Evolutionary conservation across 1,140 invertebrate species (phyloP).

Genomic region (Eufriesea mexicana): DNA sequence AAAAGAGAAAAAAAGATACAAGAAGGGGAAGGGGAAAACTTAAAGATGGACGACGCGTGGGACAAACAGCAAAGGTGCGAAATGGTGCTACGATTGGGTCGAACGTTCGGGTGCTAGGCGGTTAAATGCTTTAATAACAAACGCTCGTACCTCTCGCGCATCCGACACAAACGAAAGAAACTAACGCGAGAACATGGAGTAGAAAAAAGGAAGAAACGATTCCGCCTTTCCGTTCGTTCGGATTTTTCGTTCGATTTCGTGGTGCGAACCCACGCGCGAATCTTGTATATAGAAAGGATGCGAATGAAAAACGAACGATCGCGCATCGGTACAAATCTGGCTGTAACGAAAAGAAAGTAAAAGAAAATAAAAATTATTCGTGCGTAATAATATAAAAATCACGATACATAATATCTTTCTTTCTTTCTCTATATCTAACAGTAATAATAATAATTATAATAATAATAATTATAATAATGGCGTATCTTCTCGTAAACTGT

Average conservation of each 20-base stretch:
- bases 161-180: no score
- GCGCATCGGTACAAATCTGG: rapidly evolving
- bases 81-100: neutral
- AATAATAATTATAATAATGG: conserved; percentile 19
- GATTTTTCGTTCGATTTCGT: neutral
- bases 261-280: neutral
- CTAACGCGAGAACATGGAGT: neutral
- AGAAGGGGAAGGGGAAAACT: neutral
- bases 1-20: neutral
- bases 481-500: neutral
- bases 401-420: neutral
- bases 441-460: conserved; percentile 3
- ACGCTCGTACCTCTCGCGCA: neutral
- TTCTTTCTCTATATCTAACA: neutral
- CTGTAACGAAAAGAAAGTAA: neutral
- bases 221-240: neutral
- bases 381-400: conserved; percentile 16
- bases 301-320: neutral
- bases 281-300: neutral
- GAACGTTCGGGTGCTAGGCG: neutral
- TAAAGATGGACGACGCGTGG: neutral
- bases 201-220: neutral
- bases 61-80: neutral
- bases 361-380: conserved; percentile 7
- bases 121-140: conserved; percentile 4